phyloP scores from a whole-genome alignment of 2,797 vertebrate species.

The Mormyrops attenuatus region DNA sequence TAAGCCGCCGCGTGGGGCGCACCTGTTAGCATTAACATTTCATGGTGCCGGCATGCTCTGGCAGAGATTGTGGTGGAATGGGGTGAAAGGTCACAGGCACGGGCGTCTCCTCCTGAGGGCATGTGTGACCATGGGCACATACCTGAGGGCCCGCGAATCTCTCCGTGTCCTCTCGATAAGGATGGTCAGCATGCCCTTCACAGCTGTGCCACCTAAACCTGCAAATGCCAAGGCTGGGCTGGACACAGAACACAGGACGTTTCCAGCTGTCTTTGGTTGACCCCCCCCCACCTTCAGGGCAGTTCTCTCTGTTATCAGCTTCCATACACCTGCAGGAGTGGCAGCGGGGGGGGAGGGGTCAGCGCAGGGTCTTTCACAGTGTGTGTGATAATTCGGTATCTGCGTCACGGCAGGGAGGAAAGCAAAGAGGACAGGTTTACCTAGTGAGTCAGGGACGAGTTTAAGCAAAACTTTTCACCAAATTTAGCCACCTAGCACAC shows the following conservation, averaged over 20 bases:
- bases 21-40: conserved; percentile 20
- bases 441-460: background rate
- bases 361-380: background rate
- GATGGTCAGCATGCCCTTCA: conserved; percentile 32
- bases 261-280: conserved; percentile 17
- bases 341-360: conserved; percentile 27
- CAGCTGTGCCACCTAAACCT: conserved; percentile 25
- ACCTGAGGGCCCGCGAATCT: conserved; percentile 11
- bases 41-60: conserved; percentile 18
- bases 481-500: background rate
- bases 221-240: conserved; percentile 56
- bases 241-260: conserved; percentile 50
- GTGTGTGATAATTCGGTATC: conserved; percentile 5
- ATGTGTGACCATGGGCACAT: conserved; percentile 32
- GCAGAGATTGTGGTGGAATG: conserved; percentile 25
- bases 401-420: background rate
- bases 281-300: conserved; percentile 39
- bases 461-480: background rate
- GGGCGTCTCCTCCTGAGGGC: background rate
- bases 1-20: background rate
- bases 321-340: conserved; percentile 55
- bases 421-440: background rate
- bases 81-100: background rate
- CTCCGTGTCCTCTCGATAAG: conserved; percentile 53
- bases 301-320: conserved; percentile 57